Evolutionary conservation across 2,113 vertebrate species (phyloP).

Genomic region (Pterophyllum scalare): DNA sequence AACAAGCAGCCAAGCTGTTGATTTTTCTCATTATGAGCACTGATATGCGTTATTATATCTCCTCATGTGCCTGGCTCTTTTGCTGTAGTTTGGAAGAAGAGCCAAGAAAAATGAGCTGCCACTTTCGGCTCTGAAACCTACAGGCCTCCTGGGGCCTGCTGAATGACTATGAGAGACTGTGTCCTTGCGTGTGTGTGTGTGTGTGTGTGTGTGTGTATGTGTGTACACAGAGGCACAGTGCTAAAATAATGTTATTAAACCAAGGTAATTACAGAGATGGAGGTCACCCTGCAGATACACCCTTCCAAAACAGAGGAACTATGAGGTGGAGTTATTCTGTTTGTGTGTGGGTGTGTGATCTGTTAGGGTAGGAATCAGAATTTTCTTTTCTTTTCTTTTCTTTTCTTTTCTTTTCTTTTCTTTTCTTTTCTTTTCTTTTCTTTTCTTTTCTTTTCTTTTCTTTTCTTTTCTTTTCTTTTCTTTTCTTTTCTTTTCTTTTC

Average conservation of each 20-base stretch:
- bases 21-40: slow-evolving; percentile 19
- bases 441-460: not conserved
- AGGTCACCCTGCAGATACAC: slow-evolving; percentile 42
- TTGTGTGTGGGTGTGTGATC: not conserved
- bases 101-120: slow-evolving; percentile 54
- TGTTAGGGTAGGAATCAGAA: not conserved
- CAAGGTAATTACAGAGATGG: slow-evolving; percentile 50
- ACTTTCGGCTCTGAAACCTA: slow-evolving; percentile 25
- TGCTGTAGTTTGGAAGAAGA: slow-evolving; percentile 25
- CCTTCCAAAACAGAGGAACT: slow-evolving; percentile 24
- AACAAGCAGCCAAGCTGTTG: slow-evolving; percentile 5
- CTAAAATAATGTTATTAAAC: slow-evolving; percentile 54
- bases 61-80: not conserved
- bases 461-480: too few relatives aligned
- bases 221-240: not conserved
- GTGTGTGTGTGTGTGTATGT: not conserved
- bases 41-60: slow-evolving; percentile 27
- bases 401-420: too few relatives aligned
- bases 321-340: slow-evolving; percentile 1
- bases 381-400: not conserved
- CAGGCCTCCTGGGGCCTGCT: slow-evolving; percentile 21
- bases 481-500: too few relatives aligned
- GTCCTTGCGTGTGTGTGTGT: slow-evolving; percentile 30
- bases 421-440: too few relatives aligned
- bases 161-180: slow-evolving; percentile 13